phyloP scores from a whole-genome alignment of 2,797 vertebrate genomes.

The Aplochiton taeniatus region DNA sequence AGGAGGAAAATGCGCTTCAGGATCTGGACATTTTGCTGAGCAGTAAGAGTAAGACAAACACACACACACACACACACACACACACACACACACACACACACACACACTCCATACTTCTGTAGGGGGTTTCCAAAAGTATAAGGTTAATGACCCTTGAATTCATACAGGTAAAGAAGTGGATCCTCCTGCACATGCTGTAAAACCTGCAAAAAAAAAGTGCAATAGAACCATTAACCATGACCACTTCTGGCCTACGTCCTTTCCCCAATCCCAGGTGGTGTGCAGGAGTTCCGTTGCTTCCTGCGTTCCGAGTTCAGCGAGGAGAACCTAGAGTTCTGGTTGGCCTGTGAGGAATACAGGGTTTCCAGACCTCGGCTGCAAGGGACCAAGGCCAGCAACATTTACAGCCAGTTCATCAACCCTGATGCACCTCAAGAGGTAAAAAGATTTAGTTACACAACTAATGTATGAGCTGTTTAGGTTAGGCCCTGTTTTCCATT shows the following conservation, averaged over 20 bases:
- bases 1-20: slow-evolving; percentile 56
- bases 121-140: too few species aligned
- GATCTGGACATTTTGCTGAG: slow-evolving; percentile 70
- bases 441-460: slow-evolving; percentile 3
- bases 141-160: too few species aligned
- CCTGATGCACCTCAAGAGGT: slow-evolving; percentile 78
- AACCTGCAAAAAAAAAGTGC: too few species aligned
- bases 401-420: slow-evolving; percentile 74
- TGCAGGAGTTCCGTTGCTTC: slow-evolving; percentile 74
- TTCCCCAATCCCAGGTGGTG: slow-evolving; percentile 51
- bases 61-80: not conserved
- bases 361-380: slow-evolving; percentile 41
- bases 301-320: slow-evolving; percentile 80
- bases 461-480: too few species aligned
- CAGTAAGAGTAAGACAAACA: slow-evolving; percentile 61
- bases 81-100: not conserved
- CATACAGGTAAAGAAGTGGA: too few species aligned
- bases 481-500: too few species aligned
- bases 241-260: not conserved
- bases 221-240: too few species aligned
- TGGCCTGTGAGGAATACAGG: slow-evolving; percentile 80
- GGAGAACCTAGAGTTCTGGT: slow-evolving; percentile 82
- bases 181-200: too few species aligned
- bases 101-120: too few species aligned
- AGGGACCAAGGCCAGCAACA: slow-evolving; percentile 65